These are phyloP conservation scores for Gopherus evgoodei DNA, from an alignment of 2,113 vertebrate genomes.

Conservation along the genomic window DNA sequence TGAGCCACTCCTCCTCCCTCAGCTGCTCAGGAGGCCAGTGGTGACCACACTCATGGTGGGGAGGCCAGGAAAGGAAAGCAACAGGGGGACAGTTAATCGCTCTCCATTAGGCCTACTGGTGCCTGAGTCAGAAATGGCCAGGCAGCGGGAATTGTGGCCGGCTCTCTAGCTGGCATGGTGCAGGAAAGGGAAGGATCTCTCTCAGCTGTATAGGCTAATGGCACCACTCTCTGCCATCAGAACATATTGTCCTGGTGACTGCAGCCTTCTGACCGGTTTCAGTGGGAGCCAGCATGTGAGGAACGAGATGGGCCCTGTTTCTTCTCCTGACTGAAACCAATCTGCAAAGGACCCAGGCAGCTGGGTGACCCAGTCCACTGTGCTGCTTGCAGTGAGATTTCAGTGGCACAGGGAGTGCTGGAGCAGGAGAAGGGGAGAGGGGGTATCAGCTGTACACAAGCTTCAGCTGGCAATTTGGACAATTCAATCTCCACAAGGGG, in stretches of 20 bases:
- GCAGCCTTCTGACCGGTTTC: not conserved
- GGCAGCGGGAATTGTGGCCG: not conserved
- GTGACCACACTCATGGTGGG: not conserved
- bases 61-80: not conserved
- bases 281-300: not conserved
- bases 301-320: not conserved
- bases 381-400: not conserved
- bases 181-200: not conserved
- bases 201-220: not conserved
- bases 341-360: not conserved
- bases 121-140: not conserved
- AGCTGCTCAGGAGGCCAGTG: not conserved
- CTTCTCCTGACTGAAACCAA: not conserved
- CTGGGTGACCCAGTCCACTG: no score
- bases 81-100: not conserved
- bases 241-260: not conserved
- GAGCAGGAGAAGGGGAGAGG: accelerated
- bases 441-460: not conserved
- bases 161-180: not conserved
- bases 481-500: not conserved
- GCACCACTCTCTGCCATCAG: not conserved
- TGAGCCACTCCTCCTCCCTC: not conserved
- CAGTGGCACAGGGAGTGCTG: accelerated
- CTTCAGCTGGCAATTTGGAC: accelerated
- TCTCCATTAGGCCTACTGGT: not conserved